A percentile compares a stretch with the other conserved stretches of the same genome.
phyloP scores from a whole-genome alignment of 2,797 vertebrate species.

The Apodemus agrarius region DNA sequence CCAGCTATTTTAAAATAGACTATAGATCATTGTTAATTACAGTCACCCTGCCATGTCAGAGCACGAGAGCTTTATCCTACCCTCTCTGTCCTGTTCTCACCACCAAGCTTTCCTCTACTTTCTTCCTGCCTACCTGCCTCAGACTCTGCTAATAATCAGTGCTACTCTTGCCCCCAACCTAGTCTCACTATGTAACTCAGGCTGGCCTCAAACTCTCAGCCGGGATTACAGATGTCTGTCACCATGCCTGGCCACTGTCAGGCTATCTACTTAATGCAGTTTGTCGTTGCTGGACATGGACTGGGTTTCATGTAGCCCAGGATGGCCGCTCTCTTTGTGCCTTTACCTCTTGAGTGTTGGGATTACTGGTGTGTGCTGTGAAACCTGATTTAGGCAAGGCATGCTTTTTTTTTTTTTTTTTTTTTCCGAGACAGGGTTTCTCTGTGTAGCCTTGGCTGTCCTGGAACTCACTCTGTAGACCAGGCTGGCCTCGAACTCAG shows the following conservation, averaged over 20 bases:
- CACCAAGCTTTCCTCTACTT: background rate
- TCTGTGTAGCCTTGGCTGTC: too few species aligned
- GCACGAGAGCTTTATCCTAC: background rate
- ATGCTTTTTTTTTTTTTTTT: too few species aligned
- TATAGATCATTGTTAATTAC: background rate
- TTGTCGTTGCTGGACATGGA: background rate
- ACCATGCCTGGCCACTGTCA: background rate
- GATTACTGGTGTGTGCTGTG: background rate
- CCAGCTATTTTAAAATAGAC: background rate
- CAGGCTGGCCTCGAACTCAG: too few species aligned
- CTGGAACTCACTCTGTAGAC: too few species aligned
- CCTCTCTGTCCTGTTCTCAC: background rate
- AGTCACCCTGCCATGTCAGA: background rate
- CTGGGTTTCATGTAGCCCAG: background rate
- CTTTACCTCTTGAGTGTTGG: background rate
- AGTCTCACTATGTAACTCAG: background rate
- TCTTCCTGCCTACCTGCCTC: too few species aligned
- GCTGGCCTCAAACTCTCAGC: background rate
- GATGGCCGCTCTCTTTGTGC: background rate
- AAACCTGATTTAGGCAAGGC: background rate
- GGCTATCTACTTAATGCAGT: background rate
- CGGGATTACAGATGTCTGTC: background rate
- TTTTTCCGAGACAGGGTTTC: too few species aligned
- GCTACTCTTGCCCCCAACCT: background rate
- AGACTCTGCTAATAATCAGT: background rate